phyloP scores from a whole-genome alignment of 2,797 vertebrate genomes.

The Gymnothorax reevesii region DNA sequence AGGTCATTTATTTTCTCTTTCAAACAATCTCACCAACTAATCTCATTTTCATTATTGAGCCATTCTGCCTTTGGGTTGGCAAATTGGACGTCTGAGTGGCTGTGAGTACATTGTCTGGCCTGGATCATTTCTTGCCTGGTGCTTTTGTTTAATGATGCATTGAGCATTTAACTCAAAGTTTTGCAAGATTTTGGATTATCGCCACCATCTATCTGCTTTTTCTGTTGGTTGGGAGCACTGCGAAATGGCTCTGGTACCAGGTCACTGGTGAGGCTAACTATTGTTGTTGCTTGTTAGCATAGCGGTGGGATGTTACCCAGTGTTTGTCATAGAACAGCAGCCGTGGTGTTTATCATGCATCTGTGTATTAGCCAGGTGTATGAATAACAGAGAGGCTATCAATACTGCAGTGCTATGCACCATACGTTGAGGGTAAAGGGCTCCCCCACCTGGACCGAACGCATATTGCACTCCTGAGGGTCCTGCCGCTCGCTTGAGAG shows the following conservation, averaged over 20 bases:
- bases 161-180: constrained; percentile 18
- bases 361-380: background rate
- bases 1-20: background rate
- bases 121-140: background rate
- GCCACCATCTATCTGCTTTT: constrained; percentile 16
- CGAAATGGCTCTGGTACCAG: background rate
- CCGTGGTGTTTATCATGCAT: background rate
- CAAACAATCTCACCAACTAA: too few relatives aligned
- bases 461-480: background rate
- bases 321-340: background rate
- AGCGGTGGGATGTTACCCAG: background rate
- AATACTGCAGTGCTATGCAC: background rate
- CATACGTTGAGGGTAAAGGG: background rate
- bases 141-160: background rate
- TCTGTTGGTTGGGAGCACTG: background rate
- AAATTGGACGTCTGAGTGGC: background rate
- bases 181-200: constrained; percentile 19
- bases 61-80: background rate
- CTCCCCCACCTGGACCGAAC: background rate
- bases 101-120: background rate
- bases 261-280: too few relatives aligned
- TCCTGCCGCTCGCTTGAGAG: background rate
- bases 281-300: too few relatives aligned
- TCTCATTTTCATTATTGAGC: background rate
- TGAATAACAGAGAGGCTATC: background rate